Conservation (phyloP, 2,888 invertebrate genomes). For the Acleris sparsana region DNA sequence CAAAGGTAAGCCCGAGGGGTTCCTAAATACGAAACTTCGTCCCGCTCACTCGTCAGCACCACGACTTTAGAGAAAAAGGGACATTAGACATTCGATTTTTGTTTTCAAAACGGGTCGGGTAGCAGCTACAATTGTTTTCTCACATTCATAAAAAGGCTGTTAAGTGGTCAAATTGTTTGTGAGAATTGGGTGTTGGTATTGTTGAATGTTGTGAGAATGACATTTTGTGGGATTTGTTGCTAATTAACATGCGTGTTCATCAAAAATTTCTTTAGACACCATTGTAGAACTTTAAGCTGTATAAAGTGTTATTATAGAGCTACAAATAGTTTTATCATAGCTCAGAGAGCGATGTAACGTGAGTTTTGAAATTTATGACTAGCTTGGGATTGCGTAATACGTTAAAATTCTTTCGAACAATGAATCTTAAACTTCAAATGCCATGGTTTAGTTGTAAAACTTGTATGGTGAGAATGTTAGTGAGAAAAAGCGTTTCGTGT, state of each 20-base stretch:
- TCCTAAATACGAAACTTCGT: constrained; percentile 40
- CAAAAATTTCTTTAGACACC: not conserved
- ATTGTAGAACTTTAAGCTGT: not conserved
- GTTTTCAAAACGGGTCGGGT: constrained; percentile 44
- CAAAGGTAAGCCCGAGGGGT: constrained; percentile 38
- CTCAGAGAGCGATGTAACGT: not conserved
- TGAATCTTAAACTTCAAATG: not conserved
- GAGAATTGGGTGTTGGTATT: constrained; percentile 31
- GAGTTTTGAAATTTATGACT: not conserved
- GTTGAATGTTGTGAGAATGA: constrained; percentile 20
- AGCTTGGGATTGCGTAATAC: not conserved
- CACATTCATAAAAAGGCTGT: constrained; percentile 65
- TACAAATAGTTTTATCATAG: no score
- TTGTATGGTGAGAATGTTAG: constrained; percentile 14
- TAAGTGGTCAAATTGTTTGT: constrained; percentile 45
- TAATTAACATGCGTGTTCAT: constrained; percentile 8
- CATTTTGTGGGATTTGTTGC: constrained; percentile 1
- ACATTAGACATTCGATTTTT: not conserved
- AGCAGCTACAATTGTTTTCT: constrained; percentile 74
- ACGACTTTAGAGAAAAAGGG: not conserved
- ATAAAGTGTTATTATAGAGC: no score
- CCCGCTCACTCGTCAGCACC: not conserved
- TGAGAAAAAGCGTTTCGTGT: constrained; percentile 20
- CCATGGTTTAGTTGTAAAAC: not conserved
- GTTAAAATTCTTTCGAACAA: not conserved